Base-by-base conservation (phyloP, 2,113 vertebrate species). In the Leptobrachium leishanense region DNA sequence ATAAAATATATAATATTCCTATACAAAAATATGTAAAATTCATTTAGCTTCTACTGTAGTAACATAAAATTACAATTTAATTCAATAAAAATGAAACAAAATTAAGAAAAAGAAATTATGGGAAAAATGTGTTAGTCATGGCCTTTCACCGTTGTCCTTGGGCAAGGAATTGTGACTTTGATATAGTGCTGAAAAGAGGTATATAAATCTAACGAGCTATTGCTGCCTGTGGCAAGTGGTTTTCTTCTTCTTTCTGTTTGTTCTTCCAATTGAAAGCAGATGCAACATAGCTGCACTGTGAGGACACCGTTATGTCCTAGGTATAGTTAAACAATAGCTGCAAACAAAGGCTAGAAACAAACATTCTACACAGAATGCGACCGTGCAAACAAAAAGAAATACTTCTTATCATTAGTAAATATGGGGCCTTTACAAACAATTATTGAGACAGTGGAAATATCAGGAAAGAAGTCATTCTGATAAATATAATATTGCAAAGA, bases 71-170 rank as follows among this genome's bases (percentile, higher is more conserved):
- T 50, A 50, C 46, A 50, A 50, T 5, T 50, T 5, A 8, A 50
- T 50, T 50, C 20, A 31, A 31, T 31, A 8, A 50, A 50, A 50
- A 50, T 5, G 46, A 8, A 50, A 50, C 46, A 50, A 4, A 50
- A 50, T 8, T 8, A 4, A 50, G 46, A 8, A 50, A 50, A 50
- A 50, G 8, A 50, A 50, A 50, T 8, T 4, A 50, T 50, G 13
- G 10, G 3, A 12, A 59, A 59, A 59, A 59, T 12, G 55, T 5
- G 55, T 5, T 10, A 77, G 41, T 54, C 9, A n/a, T 46, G 42
- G 75, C 75, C 68, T 62, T 77, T 70, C 66, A 40, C 20, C 8
- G 67, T 67, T 70, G 75, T 77, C 75, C 75, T 77, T 77, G 75
- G 67, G 67, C 75, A 70, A 77, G 41, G 67, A 46, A 77, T 77